Evolutionary conservation across 2,888 invertebrate genomes (phyloP), one percentile per base, ranked within the genome.

Genomic region (Bimastos eiseni): DNA sequence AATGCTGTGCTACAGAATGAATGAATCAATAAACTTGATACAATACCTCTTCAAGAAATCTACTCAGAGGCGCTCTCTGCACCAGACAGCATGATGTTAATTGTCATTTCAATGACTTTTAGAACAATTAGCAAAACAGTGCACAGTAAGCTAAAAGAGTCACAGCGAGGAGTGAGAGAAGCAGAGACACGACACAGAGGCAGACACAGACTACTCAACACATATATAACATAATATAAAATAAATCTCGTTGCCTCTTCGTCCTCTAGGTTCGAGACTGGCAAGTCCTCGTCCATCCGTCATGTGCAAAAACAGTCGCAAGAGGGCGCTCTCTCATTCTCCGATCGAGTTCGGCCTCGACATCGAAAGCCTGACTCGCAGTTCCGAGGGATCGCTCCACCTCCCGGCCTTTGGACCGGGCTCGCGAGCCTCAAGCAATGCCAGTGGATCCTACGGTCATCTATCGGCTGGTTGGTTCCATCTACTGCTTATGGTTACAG

Each of bases 371-470:
- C 97, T 99, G 96, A 98, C 99, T 93, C 96, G 98, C 91, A 98
- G 98, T 93, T 98, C 98, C 15, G 98, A 98, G 13, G 95, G 98
- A 93, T 98, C 98, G 38, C 96, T 99, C 86, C 94, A 94, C 91
- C 92, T 95, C 84, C 93, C 94, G 30, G 93, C 94, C 86, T 92
- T 93, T 33, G 93, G 93, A 44, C 93, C 93, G 33, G 93, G 93
- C 90, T 95, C 95, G 13, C 93, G 95, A 24, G 94, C 94, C 90
- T 95, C 95, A 13, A 94, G 97, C 49, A 94, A 94, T n/a, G 97
- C 98, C 13, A 98, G 98, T 93, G 98, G 98, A 89, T 98, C 98
- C 92, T 98, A 98, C 96, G 98, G 98, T 36, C 99, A 99, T 96
- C 96, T 99, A 92, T 98, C 98, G 92, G 98, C 98, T 93, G 98